Evolutionary conservation across 92 coral and sea anemone genomes (phyloP).

Genomic region (Phenganax stokvisi): DNA sequence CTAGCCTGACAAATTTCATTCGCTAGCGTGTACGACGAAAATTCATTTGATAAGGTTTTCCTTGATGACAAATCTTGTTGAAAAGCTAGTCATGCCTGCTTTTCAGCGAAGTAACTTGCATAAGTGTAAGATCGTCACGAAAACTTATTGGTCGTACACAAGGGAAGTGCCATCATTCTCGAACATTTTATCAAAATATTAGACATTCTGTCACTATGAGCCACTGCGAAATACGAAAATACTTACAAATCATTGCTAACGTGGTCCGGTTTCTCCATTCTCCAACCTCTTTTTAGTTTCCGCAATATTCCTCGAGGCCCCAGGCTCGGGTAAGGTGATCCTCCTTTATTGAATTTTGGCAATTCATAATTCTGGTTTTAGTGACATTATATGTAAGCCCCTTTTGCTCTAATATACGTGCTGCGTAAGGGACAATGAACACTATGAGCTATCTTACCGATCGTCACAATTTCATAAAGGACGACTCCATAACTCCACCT

Average conservation of each 20-base stretch:
- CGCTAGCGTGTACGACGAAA: too few relatives aligned
- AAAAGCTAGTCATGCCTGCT: too few relatives aligned
- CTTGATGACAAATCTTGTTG: too few relatives aligned
- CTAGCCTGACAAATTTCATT: too few relatives aligned
- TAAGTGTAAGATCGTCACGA: too few relatives aligned
- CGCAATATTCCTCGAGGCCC: conserved; percentile 11
- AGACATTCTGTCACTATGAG: too few relatives aligned
- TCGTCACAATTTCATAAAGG: conserved; percentile 51
- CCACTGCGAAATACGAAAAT: background rate
- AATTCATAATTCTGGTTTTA: background rate
- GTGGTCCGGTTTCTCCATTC: conserved; percentile 24
- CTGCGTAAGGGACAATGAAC: background rate
- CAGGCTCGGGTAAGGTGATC: conserved; percentile 22
- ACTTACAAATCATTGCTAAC: conserved; percentile 20
- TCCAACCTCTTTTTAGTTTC: conserved; percentile 24
- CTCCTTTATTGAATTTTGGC: background rate
- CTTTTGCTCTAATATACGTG: too few relatives aligned
- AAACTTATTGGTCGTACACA: too few relatives aligned
- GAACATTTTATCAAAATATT: too few relatives aligned
- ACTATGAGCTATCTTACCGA: conserved; percentile 37
- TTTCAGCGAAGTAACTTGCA: too few relatives aligned
- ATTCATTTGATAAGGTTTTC: too few relatives aligned
- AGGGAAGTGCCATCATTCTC: too few relatives aligned
- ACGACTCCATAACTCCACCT: conserved; percentile 63
- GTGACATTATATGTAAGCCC: background rate